Conservation (phyloP, 1,140 invertebrate genomes). For the Doryteuthis pealeii region DNA sequence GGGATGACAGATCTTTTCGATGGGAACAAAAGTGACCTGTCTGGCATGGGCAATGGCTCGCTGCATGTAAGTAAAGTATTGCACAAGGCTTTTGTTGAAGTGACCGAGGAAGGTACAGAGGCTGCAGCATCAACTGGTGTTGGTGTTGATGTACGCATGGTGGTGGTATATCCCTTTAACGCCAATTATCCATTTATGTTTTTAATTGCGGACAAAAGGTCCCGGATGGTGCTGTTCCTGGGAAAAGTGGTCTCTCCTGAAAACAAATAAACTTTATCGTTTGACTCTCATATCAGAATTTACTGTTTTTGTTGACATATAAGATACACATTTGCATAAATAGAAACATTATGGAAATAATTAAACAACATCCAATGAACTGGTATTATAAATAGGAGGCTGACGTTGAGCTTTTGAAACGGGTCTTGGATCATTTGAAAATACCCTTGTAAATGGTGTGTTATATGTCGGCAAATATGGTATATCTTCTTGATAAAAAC, state of each 20-base stretch:
- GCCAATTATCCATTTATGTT: slow-evolving; percentile 74
- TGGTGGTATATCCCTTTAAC: slow-evolving; percentile 63
- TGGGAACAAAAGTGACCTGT: slow-evolving; percentile 64
- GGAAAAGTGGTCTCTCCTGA: slow-evolving; percentile 56
- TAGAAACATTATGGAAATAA: no score
- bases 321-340: no score
- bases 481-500: no score
- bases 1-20: slow-evolving; percentile 61
- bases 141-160: slow-evolving; percentile 19
- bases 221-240: slow-evolving; percentile 68
- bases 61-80: slow-evolving; percentile 47
- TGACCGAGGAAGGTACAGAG: slow-evolving; percentile 62
- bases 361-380: no score
- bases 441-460: no score
- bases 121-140: slow-evolving; percentile 56
- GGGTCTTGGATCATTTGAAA: no score
- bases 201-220: slow-evolving; percentile 68
- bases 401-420: no score
- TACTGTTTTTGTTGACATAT: no score
- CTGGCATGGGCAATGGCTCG: slow-evolving; percentile 60
- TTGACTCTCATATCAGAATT: no score
- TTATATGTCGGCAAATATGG: no score
- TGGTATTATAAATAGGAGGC: no score
- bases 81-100: slow-evolving; percentile 64
- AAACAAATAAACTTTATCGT: no score